These are phyloP conservation scores for Cerastis rubricosa DNA, from an alignment of 2,888 invertebrate genomes.

Conservation along the genomic window DNA sequence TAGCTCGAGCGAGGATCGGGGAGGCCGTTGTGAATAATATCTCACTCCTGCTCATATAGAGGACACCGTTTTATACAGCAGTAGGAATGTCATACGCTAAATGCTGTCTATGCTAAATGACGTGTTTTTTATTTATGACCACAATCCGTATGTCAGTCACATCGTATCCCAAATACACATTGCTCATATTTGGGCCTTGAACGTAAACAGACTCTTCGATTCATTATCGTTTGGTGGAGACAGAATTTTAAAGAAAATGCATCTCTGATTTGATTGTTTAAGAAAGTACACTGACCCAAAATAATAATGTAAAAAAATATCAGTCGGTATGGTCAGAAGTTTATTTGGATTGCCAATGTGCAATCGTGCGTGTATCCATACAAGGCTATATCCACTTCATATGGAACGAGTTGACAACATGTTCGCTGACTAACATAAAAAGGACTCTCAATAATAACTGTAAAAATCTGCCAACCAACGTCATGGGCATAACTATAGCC, in stretches of 20 bases:
- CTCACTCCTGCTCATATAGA: background rate
- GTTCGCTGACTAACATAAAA: background rate
- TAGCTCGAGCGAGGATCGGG: no score
- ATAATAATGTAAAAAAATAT: background rate
- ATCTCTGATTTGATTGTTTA: background rate
- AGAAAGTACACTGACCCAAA: background rate
- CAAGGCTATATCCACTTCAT: background rate
- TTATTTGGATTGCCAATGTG: no score
- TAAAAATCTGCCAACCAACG: background rate
- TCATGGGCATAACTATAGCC: background rate
- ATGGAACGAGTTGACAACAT: background rate
- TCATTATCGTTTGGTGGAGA: no score
- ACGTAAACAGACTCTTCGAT: no score
- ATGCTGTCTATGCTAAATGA: background rate
- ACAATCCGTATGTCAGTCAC: no score
- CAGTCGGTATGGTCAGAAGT: background rate
- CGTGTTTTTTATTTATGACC: no score
- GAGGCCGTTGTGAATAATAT: background rate
- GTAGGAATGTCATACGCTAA: background rate
- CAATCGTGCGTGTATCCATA: background rate
- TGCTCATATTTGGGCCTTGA: no score
- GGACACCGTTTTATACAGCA: background rate
- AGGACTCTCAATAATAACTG: background rate
- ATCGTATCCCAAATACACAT: no score
- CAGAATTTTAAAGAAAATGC: no score